Base-by-base conservation (phyloP, 2,113 vertebrate genomes). In the Caracal caracal region DNA sequence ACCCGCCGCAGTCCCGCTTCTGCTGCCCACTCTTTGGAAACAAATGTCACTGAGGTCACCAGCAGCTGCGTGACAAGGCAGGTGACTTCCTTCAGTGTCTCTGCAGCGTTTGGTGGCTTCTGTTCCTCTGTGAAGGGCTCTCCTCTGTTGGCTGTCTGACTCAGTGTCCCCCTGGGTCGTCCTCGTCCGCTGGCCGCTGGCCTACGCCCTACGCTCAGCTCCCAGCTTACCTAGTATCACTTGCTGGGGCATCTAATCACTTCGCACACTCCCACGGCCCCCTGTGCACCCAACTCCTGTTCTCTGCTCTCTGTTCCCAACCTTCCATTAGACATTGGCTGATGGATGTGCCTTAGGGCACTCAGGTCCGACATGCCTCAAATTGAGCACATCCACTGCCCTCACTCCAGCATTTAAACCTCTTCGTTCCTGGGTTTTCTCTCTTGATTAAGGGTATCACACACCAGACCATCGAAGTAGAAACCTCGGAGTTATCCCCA, bases 221-320 rank as follows among this genome's bases (percentile, higher is more conserved):
- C 37, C 6, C 63, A 8, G 22, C 28, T 81, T n/a, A 12, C 5
- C 81, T 35, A 7, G 16, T 4, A 6, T 19, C 66, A n/a, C 30
- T 53, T 1, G 0, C 65, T 51, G 66, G 63, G 53, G n/a, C 78
- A 11, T 59, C 73, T n/a, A 3, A 30, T 15, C 0, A 0, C 16
- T 51, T 30, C 20, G 22, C 80, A n/a, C 65, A 71, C 17, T 24
- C 2, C 17, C 26, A 10, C 40, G 6, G 51, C 53, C 35, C 3
- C 33, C 85, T 15, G 4, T 24, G 65, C 33, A 19, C 51, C 84
- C 65, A 63, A 0, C 13, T 51, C 76, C 49, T 4, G 16, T 12
- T 63, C 53, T 61, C 84, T 71, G 51, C 26, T 76, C 47, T 28
- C 5, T 16, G 35, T 35, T 20, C n/a, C 93, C n/a, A 5, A 3